phyloP scores from a whole-genome alignment of 2,888 invertebrate genomes.

The Tubulanus polymorphus region DNA sequence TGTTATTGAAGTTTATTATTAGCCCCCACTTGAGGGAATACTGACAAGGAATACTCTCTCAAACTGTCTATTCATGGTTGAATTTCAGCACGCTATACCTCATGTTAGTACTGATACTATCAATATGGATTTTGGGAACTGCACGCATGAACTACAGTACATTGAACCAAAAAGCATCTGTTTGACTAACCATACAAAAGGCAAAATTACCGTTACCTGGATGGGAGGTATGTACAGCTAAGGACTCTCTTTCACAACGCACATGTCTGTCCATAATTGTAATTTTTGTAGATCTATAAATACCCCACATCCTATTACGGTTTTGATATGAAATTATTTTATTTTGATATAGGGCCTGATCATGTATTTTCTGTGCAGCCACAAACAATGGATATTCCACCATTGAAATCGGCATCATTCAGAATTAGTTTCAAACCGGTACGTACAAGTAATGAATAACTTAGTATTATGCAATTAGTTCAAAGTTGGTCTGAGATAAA shows the following conservation, averaged over 20 bases:
- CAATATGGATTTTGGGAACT: constrained; percentile 44
- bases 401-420: constrained; percentile 47
- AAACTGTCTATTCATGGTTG: background rate
- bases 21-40: too few species aligned
- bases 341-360: constrained; percentile 25
- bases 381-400: constrained; percentile 40
- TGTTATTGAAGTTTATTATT: too few species aligned
- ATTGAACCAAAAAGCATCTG: constrained; percentile 39
- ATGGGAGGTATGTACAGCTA: too few species aligned
- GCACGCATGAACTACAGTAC: constrained; percentile 29
- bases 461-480: too few species aligned
- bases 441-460: constrained; percentile 29
- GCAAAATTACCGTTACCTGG: constrained; percentile 49
- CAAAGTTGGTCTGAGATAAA: too few species aligned
- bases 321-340: too few species aligned
- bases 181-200: constrained; percentile 49
- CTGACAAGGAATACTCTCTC: too few species aligned
- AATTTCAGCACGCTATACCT: constrained; percentile 36
- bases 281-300: too few species aligned
- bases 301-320: too few species aligned
- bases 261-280: too few species aligned
- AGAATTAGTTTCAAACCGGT: constrained; percentile 50
- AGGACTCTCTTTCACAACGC: too few species aligned
- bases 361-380: constrained; percentile 43
- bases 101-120: constrained; percentile 44